Base-by-base conservation (phyloP, 2,888 invertebrate genomes). In the Agrenia bidenticulata region DNA sequence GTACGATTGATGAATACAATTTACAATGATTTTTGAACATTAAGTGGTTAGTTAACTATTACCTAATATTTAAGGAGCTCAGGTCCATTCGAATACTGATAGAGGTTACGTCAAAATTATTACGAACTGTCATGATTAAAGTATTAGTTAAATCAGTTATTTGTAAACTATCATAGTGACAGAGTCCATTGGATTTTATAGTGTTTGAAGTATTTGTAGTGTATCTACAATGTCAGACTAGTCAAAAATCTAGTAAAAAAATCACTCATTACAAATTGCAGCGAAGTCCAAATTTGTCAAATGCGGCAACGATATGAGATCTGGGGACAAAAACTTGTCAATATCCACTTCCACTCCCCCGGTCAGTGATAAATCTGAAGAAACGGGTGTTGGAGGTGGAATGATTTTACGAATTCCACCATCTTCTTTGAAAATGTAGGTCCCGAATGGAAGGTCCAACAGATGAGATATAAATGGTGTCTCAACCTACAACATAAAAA, bases 381-480 rank as follows among this genome's bases (percentile, higher is more conserved):
- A 64, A 11, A 68, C 60, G 11, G 72, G 65, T 13, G 73, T 70
- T 11, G 75, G 73, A 24, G 70, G 66, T 17, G 66, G 56, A 49
- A 67, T 17, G 26, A 66, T 55, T 61, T 63, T 67, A 23, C 69
- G 65, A 15, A 61, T 61, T 26, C 75, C 75, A 1, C 64, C 66
- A 54, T 73, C 75, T 58, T 75, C 75, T 49, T 72, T 71, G 45
- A 72, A 75, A 45, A 75, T 66, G 45, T 75, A 75, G 11, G 70
- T 72, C n/a, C 75, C 75, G 61, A 75, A 73, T 4, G 75, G 73
- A 21, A 75, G 69, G 63, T 75, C 75, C 51, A 75, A 49, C 15
- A 75, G 66, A 54, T 75, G 75, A 0, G 75, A 75, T 37, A 75
- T 65, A 60, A 75, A 75, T 45, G 75, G 75, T 17, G 69, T 73